Evolutionary conservation across 2,113 vertebrate genomes (phyloP), one percentile per base, ranked within the genome.

Genomic region (Alaudala cheleensis): DNA sequence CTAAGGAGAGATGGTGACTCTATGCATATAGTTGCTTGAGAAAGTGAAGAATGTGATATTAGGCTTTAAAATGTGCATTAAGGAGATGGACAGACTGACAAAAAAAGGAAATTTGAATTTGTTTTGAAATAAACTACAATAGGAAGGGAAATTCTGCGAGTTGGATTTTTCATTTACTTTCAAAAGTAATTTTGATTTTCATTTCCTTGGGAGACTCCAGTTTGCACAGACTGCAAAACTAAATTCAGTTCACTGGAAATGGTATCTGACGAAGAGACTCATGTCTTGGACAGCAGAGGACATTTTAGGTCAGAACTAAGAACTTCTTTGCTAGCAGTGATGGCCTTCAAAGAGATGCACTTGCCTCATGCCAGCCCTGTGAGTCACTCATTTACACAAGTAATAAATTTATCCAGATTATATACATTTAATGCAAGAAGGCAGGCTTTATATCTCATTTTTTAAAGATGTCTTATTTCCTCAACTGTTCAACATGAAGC

Each of bases 11-110:
- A 69, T 8, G 17, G 50, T 42, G 50, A 76, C 16, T 95, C n/a
- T 44, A 23, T 77, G 50, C 44, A 67, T 50, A 45, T 57, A 92
- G 92, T 88, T 85, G 67, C 82, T 86, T 20, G 21, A 67, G 67
- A 92, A 94, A 90, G 78, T 83, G 4, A 92, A 80, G 84, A 90
- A 90, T 47, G 15, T 86, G 71, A 90, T 50, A 69, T 86, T 74
- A 90, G 67, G n/a, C 33, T 78, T 90, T 83, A 73, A 92, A 93
- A 86, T 64, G 8, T 83, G 22, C n/a, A 13, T 70, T 83, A 77
- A 40, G 53, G 33, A 93, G 60, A 88, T 2, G 1, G 18, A 73
- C 16, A 81, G 54, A 79, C 86, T 88, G 71, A 76, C 17, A 13
- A 37, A 78, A 73, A 90, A 80, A 83, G 22, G 47, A 86, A 17